Conservation (phyloP, 1,140 invertebrate species). For the Dreissena rostriformis region DNA sequence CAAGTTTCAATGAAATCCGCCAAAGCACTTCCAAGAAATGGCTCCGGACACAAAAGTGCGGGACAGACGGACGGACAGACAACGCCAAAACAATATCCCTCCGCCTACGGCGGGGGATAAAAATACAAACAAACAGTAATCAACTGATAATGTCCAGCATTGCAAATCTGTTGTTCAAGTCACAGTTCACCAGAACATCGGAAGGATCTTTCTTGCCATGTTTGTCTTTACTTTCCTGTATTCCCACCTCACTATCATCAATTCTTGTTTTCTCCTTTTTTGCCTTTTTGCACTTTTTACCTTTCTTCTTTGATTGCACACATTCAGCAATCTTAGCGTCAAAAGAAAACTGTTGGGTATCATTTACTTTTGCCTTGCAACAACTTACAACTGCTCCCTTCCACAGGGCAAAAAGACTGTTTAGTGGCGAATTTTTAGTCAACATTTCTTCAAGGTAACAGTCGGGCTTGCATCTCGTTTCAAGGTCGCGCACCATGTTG, state of each 20-base stretch:
- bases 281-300: slow-evolving; percentile 1
- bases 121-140: background rate
- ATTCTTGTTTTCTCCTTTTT: background rate
- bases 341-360: background rate
- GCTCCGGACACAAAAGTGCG: too few relatives aligned
- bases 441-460: slow-evolving; percentile 23
- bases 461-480: slow-evolving; percentile 24
- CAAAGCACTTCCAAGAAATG: too few relatives aligned
- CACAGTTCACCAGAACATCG: slow-evolving; percentile 17
- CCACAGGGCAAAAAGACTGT: slow-evolving; percentile 9
- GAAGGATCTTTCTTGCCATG: background rate
- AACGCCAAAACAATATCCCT: too few relatives aligned
- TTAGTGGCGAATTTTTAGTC: slow-evolving; percentile 22
- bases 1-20: too few relatives aligned
- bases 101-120: too few relatives aligned
- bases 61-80: too few relatives aligned
- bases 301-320: background rate
- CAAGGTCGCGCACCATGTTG: slow-evolving; percentile 37
- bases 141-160: slow-evolving; percentile 23
- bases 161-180: slow-evolving; percentile 48
- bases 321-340: background rate
- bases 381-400: slow-evolving; percentile 5
- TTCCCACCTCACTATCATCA: background rate
- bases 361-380: background rate
- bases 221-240: background rate